These are phyloP conservation scores for Paracanthobrama guichenoti DNA, from an alignment of 2,113 vertebrate species.

Conservation along the genomic window DNA sequence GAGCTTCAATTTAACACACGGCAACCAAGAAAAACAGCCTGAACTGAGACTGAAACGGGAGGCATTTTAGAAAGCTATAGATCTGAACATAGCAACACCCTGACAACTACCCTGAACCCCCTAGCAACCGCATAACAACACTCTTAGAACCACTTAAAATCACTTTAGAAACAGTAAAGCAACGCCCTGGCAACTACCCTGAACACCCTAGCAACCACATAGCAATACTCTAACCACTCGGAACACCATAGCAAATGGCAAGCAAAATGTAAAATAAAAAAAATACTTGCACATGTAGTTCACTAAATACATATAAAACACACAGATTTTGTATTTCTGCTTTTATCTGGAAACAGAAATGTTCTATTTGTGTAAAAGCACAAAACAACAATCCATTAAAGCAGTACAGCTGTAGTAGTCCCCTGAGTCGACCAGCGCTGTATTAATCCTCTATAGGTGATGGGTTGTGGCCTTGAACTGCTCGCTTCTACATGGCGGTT, in stretches of 20 bases:
- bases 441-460: constrained; percentile 32
- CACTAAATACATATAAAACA: neutral
- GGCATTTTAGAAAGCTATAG: neutral
- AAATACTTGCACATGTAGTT: neutral
- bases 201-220: neutral
- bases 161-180: no score
- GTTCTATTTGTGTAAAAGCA: neutral
- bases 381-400: neutral
- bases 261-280: no score
- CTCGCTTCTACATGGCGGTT: constrained; percentile 52
- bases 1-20: neutral
- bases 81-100: neutral
- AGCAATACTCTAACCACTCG: neutral
- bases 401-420: constrained; percentile 5
- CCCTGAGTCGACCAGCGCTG: neutral
- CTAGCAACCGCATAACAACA: neutral
- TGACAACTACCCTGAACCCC: neutral
- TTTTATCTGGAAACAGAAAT: neutral
- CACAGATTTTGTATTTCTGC: neutral
- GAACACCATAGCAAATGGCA: neutral
- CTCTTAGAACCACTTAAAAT: no score
- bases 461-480: constrained; percentile 60
- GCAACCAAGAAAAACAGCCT: neutral
- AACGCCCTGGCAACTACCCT: no score
- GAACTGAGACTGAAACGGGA: neutral